Evolutionary conservation across 2,888 invertebrate species (phyloP).

Genomic region (Chrysodeixis includens): DNA sequence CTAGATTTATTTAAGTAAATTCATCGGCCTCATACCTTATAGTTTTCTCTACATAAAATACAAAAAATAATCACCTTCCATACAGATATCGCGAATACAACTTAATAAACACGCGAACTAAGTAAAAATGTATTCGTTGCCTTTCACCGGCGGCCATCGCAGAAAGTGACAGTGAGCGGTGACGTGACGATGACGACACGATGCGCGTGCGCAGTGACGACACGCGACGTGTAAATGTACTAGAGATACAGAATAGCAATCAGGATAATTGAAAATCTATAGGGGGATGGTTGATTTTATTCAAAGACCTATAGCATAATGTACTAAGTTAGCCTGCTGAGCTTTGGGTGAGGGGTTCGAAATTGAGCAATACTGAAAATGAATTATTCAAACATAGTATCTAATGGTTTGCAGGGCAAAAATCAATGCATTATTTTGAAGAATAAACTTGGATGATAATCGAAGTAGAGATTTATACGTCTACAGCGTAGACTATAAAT

Average conservation of each 20-base stretch:
- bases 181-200: slow-evolving; percentile 57
- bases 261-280: no score
- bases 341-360: neutral
- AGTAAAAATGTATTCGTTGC: slow-evolving; percentile 52
- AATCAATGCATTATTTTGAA: no score
- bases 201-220: slow-evolving; percentile 11
- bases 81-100: slow-evolving; percentile 17
- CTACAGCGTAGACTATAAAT: no score
- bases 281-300: no score
- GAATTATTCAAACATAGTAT: no score
- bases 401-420: no score
- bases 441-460: no score
- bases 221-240: slow-evolving; percentile 28
- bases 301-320: neutral
- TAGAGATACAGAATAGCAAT: neutral
- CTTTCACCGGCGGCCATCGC: slow-evolving; percentile 58
- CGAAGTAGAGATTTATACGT: no score
- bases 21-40: neutral
- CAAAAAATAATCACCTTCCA: neutral
- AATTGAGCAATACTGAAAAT: no score
- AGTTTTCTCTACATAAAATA: neutral
- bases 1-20: neutral
- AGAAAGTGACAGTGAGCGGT: slow-evolving; percentile 63
- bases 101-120: slow-evolving; percentile 24
- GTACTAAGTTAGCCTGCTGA: neutral